Base-by-base conservation (phyloP, 2,797 vertebrate species). In the Oreochromis mossambicus region DNA sequence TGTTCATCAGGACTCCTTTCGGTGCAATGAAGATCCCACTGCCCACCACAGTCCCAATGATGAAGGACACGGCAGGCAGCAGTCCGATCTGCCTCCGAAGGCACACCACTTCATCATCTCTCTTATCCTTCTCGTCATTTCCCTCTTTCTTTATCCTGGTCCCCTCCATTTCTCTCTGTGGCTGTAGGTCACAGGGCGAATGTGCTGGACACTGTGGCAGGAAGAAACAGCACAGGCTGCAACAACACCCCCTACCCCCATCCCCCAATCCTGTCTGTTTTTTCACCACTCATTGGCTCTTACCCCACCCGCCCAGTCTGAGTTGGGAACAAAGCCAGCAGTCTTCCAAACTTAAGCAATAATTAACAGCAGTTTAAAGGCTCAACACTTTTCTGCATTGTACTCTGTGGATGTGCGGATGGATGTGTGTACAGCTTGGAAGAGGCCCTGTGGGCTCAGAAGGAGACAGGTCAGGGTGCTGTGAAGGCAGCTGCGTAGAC, bases 11-110 rank as follows among this genome's bases (percentile, higher is more conserved):
- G 3, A 98, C 97, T 3, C 97, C 97, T 91, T 97, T 98, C 2
- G 97, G 97, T 8, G 97, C 97, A 55, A 98, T 97, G 41, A 98
- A 98, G 95, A 98, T 98, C 70, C 97, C 97, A 0, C 97, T 98
- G 91, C 97, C 97, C 87, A 98, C 96, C 95, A 98, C 96, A 3
- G 96, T 96, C 66, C 97, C 97, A 0, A 97, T 94, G 86, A 98
- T 95, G 38, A 98, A 94, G 0, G 94, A 97, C 82, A 96, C 91
- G 8, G 97, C 97, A 1, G 97, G 87, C 89, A 97, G 86, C 86
- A 97, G 92, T 70, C 96, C 94, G 15, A 98, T 97, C 83, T 95
- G 95, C 51, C 96, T 96, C 86, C 95, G 94, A 32, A 98, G 95
- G 80, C 95, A 96, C 78, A 98, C 92, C 5, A 76, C 88, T 13